Evolutionary conservation across 1,140 invertebrate species (phyloP).

Genomic region (Gyrodactylus bullatarudis): DNA sequence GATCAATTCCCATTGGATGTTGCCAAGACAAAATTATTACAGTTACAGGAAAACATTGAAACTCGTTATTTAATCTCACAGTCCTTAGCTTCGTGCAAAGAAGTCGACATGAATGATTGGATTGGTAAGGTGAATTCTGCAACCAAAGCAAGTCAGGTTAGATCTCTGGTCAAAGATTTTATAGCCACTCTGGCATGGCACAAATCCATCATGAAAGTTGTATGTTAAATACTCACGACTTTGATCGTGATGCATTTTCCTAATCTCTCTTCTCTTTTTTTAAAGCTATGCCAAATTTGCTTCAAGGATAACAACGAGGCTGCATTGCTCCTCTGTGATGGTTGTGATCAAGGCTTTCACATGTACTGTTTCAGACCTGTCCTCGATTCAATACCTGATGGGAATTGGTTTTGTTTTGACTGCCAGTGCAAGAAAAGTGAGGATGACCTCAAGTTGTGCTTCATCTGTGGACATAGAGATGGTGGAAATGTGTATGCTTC

Average conservation of each 20-base stretch:
- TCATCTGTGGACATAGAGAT: slow-evolving; percentile 12
- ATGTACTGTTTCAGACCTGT: slow-evolving; percentile 75
- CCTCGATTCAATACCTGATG: slow-evolving; percentile 70
- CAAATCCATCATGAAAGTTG: background rate
- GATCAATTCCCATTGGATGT: background rate
- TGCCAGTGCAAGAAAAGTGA: slow-evolving; percentile 60
- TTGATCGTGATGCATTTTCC: no score
- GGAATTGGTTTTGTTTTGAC: slow-evolving; percentile 81
- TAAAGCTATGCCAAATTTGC: slow-evolving; percentile 80
- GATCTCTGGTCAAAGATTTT: background rate
- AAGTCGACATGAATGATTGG: background rate
- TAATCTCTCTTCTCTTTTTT: no score
- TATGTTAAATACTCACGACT: no score
- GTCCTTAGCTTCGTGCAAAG: background rate
- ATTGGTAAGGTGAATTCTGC: background rate
- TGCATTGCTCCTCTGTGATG: slow-evolving; percentile 62
- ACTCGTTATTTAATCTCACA: background rate
- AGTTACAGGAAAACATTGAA: background rate
- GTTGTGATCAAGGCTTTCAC: slow-evolving; percentile 84
- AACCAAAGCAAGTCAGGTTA: background rate
- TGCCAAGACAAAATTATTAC: background rate
- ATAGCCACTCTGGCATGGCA: background rate
- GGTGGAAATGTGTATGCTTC: background rate
- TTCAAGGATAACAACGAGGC: slow-evolving; percentile 74
- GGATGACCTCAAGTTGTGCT: slow-evolving; percentile 9